phyloP scores from a whole-genome alignment of 2,113 vertebrate genomes.

The Trichomycterus rosablanca region DNA sequence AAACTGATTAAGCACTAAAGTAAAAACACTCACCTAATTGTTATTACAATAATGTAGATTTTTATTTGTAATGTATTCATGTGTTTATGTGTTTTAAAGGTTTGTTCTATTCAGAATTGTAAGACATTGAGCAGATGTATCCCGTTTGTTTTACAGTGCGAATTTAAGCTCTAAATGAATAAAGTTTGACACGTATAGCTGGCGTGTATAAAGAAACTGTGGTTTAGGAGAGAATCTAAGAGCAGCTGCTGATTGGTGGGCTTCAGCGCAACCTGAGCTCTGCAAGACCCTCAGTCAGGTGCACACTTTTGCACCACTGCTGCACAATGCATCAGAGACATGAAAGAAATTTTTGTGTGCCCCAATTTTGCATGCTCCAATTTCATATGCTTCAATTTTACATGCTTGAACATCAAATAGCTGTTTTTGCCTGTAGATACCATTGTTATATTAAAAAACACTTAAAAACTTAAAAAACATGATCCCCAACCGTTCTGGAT shows the following conservation, averaged over 20 bases:
- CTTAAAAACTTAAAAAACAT: too few species aligned
- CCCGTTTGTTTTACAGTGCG: neutral
- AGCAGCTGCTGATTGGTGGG: conserved; percentile 43
- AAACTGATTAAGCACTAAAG: too few species aligned
- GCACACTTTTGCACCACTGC: conserved; percentile 54
- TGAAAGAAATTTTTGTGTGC: conserved; percentile 3
- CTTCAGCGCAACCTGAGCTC: conserved; percentile 32
- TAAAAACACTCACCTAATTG: too few species aligned
- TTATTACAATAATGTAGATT: too few species aligned
- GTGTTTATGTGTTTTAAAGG: too few species aligned
- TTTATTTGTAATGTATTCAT: too few species aligned
- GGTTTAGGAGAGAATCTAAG: conserved; percentile 29
- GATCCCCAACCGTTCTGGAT: too few species aligned
- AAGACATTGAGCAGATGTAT: neutral
- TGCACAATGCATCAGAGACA: conserved; percentile 51
- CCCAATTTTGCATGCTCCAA: neutral
- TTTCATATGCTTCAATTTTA: neutral
- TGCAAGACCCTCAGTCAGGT: conserved; percentile 49
- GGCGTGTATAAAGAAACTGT: neutral
- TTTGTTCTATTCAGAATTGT: too few species aligned
- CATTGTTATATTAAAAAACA: too few species aligned
- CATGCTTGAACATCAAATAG: too few species aligned
- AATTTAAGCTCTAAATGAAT: neutral
- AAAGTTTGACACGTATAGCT: conserved; percentile 11
- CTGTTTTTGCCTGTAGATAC: too few species aligned